phyloP scores from a whole-genome alignment of 2,113 vertebrate genomes.

The Sapayoa aenigma region DNA sequence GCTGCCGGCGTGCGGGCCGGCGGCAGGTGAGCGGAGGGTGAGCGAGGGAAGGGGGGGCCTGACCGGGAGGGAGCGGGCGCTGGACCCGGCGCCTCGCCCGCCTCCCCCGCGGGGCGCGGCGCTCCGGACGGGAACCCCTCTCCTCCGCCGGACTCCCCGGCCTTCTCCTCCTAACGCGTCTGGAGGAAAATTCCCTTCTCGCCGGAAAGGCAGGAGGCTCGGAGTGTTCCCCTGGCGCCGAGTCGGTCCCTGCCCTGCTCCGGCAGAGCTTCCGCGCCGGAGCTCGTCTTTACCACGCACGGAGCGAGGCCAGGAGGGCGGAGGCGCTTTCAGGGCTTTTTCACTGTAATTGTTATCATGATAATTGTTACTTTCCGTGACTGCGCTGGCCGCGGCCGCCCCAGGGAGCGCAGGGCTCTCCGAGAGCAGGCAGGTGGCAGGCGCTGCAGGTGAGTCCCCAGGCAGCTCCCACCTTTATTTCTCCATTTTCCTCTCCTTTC shows the following conservation, averaged over 20 bases:
- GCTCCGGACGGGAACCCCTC: too few species aligned
- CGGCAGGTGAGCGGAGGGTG: background rate
- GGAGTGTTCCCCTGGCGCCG: background rate
- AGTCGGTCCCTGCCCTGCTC: background rate
- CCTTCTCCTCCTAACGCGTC: background rate
- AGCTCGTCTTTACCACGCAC: background rate
- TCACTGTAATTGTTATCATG: background rate
- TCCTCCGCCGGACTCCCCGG: accelerated
- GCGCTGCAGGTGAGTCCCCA: slow-evolving; percentile 5
- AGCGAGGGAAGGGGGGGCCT: background rate
- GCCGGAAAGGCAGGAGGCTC: background rate
- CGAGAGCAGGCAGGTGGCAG: background rate
- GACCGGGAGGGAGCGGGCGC: background rate
- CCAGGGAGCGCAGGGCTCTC: background rate
- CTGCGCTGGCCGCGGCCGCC: background rate
- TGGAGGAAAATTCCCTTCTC: background rate
- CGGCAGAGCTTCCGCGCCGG: background rate
- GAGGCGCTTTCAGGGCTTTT: background rate
- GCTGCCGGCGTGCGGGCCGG: background rate
- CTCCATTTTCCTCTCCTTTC: slow-evolving; percentile 3
- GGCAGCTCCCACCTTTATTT: background rate
- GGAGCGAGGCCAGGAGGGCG: background rate
- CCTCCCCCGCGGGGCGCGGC: background rate
- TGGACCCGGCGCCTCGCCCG: background rate
- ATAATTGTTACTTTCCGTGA: background rate